Evolutionary conservation across 1,140 invertebrate genomes (phyloP), one percentile per base, ranked within the genome.

Genomic region (Acromyrmex echinatior): DNA sequence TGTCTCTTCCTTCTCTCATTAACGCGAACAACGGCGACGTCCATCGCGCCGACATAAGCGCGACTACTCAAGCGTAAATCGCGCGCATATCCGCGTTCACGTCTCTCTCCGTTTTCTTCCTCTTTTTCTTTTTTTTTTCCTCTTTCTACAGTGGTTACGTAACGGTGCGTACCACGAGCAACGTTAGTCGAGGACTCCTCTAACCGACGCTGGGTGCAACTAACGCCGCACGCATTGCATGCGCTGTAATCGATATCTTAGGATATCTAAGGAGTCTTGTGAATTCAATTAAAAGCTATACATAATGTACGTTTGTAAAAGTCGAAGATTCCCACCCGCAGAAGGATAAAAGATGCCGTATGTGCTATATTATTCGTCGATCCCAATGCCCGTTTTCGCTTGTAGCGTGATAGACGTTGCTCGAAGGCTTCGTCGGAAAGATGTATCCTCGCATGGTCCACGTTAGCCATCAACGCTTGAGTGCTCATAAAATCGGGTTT

Each of bases 141-240:
- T 65, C 45, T 21, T 58, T 78, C 74, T 60, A 16, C 62, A 28
- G 3, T 76, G 31, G 45, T 39, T 56, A 71, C 21, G 53, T 62
- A 74, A 84, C 70, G 70, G 56, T 84, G 25, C 70, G 62, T 76
- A 62, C 53, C 76, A 81, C 49, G 35, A 51, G 58, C 31, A 31
- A 66, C 51, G 31, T 86, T 85, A 62, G 74, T 63, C 63, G 63
- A 68, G 85, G 45, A 79, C 49, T 78, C 71, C 71, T 87, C 84
- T 93, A 93, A 92, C 92, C 74, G 88, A 73, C 89, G 91, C 91
- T 93, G 93, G 91, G 90, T 87, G 92, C 92, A 91, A 95, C 92
- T 95, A 95, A 95, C 91, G 93, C 92, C 93, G 94, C 94, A 95
- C 95, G 94, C 91, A 94, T 92, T 93, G 94, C 94, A 95, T 94